These are phyloP conservation scores for Bombus waltoni DNA, from an alignment of 1,140 invertebrate genomes.

Conservation along the genomic window DNA sequence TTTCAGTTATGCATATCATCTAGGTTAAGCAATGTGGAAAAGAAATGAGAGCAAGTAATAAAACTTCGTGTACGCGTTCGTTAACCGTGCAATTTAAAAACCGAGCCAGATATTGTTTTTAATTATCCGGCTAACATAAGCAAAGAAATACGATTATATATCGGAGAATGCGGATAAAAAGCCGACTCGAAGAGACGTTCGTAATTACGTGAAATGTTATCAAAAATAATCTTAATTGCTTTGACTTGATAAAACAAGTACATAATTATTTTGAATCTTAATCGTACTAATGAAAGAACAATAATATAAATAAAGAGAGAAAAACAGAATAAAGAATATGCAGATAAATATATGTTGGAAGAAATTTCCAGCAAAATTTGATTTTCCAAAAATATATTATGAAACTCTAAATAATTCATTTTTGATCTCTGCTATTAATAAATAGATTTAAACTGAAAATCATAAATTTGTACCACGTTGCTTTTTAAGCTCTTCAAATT, in stretches of 20 bases:
- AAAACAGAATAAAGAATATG: no score
- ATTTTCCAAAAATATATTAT: no score
- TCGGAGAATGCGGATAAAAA: not conserved
- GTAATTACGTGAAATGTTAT: not conserved
- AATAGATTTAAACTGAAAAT: not conserved
- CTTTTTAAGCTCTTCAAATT: no score
- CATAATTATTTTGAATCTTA: no score
- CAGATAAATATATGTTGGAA: no score
- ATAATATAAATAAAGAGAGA: no score
- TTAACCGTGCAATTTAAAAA: not conserved
- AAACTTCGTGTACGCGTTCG: not conserved
- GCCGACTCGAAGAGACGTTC: not conserved
- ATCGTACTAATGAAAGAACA: no score
- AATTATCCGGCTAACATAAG: not conserved
- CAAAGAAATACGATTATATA: not conserved
- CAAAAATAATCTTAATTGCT: not conserved
- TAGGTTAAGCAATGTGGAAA: not conserved
- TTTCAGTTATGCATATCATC: not conserved
- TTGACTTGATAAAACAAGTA: no score
- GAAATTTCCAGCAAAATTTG: no score
- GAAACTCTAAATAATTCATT: not conserved
- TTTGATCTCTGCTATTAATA: not conserved
- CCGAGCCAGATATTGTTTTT: not conserved
- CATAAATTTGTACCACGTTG: no score
- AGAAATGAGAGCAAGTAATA: conserved; percentile 11